These are phyloP conservation scores for Bubo blakistoni DNA, from an alignment of 2,113 vertebrate genomes.

Conservation along the genomic window DNA sequence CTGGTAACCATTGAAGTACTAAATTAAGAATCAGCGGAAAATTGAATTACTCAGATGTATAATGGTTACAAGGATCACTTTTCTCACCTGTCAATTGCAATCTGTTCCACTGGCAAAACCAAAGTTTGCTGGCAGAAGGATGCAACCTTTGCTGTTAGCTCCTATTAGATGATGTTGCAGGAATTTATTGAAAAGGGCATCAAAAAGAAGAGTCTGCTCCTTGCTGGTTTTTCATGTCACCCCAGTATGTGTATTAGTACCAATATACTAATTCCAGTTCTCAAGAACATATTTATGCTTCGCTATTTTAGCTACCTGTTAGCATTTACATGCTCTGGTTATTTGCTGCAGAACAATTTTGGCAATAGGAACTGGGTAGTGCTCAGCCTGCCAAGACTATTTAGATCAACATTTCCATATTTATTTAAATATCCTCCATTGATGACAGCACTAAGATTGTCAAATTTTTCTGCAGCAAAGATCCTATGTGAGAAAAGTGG, in stretches of 20 bases:
- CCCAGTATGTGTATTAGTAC: not conserved
- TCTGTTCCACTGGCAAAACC: constrained; percentile 18
- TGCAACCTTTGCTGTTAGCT: not conserved
- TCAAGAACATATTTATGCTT: not conserved
- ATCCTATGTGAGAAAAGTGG: not conserved
- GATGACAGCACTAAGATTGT: not conserved
- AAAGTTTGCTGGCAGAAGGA: not conserved
- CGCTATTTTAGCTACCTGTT: not conserved
- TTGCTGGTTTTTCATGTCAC: not conserved
- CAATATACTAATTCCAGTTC: not conserved
- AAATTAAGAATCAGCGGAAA: constrained; percentile 49
- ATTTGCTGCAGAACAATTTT: not conserved
- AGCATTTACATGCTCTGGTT: not conserved
- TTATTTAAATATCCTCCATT: not conserved
- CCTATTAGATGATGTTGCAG: not conserved
- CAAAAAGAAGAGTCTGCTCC: not conserved
- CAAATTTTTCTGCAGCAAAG: not conserved
- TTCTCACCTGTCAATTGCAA: constrained; percentile 52
- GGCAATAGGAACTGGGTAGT: not conserved
- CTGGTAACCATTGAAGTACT: not conserved
- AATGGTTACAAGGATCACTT: not conserved
- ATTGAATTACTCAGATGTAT: constrained; percentile 21
- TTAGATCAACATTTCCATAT: not conserved
- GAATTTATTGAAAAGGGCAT: not conserved
- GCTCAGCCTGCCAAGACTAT: not conserved